Evolutionary conservation across 2,797 vertebrate genomes (phyloP).

Genomic region (Rachycentron canadum): DNA sequence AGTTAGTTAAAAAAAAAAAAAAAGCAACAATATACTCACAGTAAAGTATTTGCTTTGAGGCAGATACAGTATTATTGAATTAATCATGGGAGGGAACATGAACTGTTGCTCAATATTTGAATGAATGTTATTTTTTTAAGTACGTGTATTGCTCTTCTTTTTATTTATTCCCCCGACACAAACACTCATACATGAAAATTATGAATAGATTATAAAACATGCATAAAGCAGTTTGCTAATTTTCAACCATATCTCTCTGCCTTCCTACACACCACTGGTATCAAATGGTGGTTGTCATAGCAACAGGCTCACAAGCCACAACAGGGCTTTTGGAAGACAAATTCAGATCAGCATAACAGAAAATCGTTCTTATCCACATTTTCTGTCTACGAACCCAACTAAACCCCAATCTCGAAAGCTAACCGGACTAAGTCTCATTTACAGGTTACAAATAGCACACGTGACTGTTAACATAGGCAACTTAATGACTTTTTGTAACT

Average conservation of each 20-base stretch:
- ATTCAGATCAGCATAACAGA: conserved; percentile 77
- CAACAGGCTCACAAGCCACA: conserved; percentile 87
- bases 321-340: conserved; percentile 86
- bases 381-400: conserved; percentile 59
- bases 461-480: neutral
- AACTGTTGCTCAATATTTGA: conserved; percentile 49
- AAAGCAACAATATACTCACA: conserved; percentile 13
- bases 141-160: conserved; percentile 17
- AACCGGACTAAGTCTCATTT: conserved; percentile 22
- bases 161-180: conserved; percentile 55
- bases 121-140: conserved; percentile 47
- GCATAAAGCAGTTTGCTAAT: conserved; percentile 80
- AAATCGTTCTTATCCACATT: conserved; percentile 69
- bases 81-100: conserved; percentile 55
- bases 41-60: conserved; percentile 62
- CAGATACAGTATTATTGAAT: conserved; percentile 54
- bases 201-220: conserved; percentile 76
- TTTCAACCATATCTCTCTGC: conserved; percentile 81
- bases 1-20: conserved; percentile 19
- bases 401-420: conserved; percentile 34
- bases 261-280: conserved; percentile 87
- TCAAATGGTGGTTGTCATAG: conserved; percentile 87
- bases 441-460: neutral
- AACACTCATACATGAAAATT: conserved; percentile 57
- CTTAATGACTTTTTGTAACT: neutral